A percentile compares a stretch with the other conserved stretches of the same genome.
Conservation (phyloP, 1,140 invertebrate species). For the Coptotermes formosanus region DNA sequence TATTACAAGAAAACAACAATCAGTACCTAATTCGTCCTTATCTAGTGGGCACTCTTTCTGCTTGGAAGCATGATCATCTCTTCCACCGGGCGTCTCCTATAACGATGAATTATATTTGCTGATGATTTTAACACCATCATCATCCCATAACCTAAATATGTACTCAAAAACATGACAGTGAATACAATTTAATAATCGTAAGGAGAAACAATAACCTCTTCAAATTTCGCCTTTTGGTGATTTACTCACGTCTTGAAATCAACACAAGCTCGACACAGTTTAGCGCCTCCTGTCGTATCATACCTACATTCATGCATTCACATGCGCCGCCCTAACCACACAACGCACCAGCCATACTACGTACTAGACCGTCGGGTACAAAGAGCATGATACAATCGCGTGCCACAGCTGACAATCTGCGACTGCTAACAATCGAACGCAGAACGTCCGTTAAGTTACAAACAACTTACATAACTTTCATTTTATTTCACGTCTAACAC, state of each 20-base stretch:
- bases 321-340: neutral
- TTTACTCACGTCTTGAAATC: constrained; percentile 74
- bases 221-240: constrained; percentile 54
- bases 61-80: constrained; percentile 20
- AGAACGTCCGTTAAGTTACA: no score
- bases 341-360: no score
- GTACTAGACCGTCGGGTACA: no score
- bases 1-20: neutral
- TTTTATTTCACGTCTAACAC: no score
- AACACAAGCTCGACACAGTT: constrained; percentile 65
- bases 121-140: neutral
- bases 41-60: constrained; percentile 71
- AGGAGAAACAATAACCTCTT: constrained; percentile 44
- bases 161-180: neutral
- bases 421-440: no score
- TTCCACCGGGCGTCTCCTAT: constrained; percentile 20
- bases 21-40: constrained; percentile 57
- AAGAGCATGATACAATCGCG: no score
- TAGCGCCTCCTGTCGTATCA: constrained; percentile 39
- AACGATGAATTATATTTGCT: constrained; percentile 30
- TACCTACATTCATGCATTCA: neutral
- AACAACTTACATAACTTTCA: no score
- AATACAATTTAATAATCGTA: neutral
- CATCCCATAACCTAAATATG: neutral
- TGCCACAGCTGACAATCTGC: no score